Evolutionary conservation across 2,113 vertebrate genomes (phyloP).

Genomic region (Stigmatopora nigra): DNA sequence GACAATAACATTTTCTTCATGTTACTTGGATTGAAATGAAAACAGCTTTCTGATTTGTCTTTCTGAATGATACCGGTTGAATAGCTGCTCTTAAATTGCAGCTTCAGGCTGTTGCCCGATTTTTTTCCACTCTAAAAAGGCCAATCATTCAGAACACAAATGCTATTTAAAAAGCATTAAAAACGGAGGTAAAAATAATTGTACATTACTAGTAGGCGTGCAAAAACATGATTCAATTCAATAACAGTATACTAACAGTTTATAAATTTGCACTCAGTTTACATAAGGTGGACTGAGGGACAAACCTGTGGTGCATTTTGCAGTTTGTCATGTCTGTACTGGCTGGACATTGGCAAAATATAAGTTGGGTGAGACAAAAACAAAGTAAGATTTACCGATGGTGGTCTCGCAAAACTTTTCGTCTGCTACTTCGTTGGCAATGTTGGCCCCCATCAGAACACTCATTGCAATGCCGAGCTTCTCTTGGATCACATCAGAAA

Average conservation of each 20-base stretch:
- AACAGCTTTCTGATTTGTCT: not conserved
- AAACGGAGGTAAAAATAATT: not conserved
- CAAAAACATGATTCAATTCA: not conserved
- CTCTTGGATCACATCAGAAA: conserved; percentile 92
- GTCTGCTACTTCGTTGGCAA: conserved; percentile 91
- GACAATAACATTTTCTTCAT: conserved; percentile 2
- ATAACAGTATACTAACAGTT: not conserved
- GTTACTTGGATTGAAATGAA: not conserved
- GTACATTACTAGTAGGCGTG: not conserved
- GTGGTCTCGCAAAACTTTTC: conserved; percentile 98
- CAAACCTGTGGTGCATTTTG: not conserved
- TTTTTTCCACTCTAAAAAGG: not conserved
- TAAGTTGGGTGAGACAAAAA: not conserved
- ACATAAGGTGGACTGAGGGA: not conserved
- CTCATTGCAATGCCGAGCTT: conserved; percentile 82
- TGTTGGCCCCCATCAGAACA: conserved; percentile 95
- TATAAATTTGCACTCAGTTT: too few relatives aligned
- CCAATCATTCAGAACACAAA: not conserved
- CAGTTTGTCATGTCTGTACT: not conserved
- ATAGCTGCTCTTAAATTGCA: not conserved
- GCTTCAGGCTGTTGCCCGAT: not conserved
- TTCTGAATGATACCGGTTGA: not conserved
- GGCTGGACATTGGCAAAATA: not conserved
- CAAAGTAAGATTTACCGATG: conserved; percentile 76
- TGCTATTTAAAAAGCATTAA: not conserved